These are phyloP conservation scores for Bryconaethiops microstoma DNA, from an alignment of 2,797 vertebrate species.

Conservation along the genomic window DNA sequence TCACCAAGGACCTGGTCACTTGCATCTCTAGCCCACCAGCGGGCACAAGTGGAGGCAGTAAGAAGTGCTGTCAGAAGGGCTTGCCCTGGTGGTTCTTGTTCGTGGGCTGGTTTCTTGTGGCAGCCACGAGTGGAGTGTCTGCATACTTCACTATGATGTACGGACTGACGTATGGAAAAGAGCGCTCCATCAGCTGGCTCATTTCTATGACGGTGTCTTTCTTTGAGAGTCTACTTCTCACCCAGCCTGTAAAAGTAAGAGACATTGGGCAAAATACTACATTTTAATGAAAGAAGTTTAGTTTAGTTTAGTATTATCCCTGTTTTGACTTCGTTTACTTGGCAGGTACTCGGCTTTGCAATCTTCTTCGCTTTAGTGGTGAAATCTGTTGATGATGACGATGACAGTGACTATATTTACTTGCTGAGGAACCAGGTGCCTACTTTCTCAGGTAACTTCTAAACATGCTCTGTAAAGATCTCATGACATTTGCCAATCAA, in stretches of 20 bases:
- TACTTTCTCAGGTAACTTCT: constrained; percentile 63
- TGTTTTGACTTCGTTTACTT: not conserved
- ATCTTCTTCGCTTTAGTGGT: constrained; percentile 94
- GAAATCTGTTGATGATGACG: constrained; percentile 89
- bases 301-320: not conserved
- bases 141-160: constrained; percentile 96
- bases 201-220: constrained; percentile 93
- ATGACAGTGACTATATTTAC: constrained; percentile 69
- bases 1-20: constrained; percentile 63
- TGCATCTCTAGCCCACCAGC: constrained; percentile 65
- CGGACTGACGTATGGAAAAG: constrained; percentile 88
- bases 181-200: constrained; percentile 92
- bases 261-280: no score
- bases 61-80: constrained; percentile 73
- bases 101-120: constrained; percentile 89
- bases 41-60: constrained; percentile 56
- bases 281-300: not conserved
- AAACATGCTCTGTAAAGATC: not conserved
- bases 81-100: constrained; percentile 95
- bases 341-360: constrained; percentile 93
- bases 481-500: not conserved
- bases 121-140: constrained; percentile 82
- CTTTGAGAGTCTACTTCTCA: constrained; percentile 92
- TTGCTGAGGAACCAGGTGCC: constrained; percentile 68
- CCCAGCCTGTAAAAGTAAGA: constrained; percentile 92